Base-by-base conservation (phyloP, 2,888 invertebrate species). In the Pheosia gnoma region DNA sequence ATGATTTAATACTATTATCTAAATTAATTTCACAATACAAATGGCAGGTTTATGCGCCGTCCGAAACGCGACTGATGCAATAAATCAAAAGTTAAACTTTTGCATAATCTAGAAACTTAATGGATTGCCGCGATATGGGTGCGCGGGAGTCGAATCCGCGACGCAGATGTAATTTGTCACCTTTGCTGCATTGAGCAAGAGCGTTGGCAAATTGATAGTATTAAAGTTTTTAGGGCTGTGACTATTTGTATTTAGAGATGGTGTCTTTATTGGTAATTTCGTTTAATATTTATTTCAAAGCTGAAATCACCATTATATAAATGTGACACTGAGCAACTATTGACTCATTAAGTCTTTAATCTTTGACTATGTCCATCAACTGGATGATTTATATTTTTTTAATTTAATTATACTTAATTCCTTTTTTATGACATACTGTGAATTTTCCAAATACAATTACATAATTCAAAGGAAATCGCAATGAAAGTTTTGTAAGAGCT, bases 51-150 rank as follows among this genome's bases (percentile, higher is more conserved):
- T 63, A 71, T 69, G 67, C 59, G 65, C 65, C 56, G 68, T 65
- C 63, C 58, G 63, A 63, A 72, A 61, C 58, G 62, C 57, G 57
- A 64, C 66, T 58, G 43, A 68, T 59, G 63, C 62, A 68, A 75
- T 76, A 68, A 76, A 74, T 76, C 74, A 76, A 43, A 1, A 4
- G 51, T 60, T 73, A 39, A 57, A 45, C 45, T 45, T 45, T 57
- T 72, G 68, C 70, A 57, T 67, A 76, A 74, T 67, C 60, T 71
- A 59, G 54, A 43, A 60, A 70, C 57, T 64, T 68, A 74, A 71
- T 76, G 71, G 67, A 70, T 63, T 51, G 43, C 43, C 36, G 39
- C 13, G 57, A 45, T 45, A 57, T 36, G 43, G 41, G 41, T 57
- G 57, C 57, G 57, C 57, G 45, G 57, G 57, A 57, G 57, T 57